phyloP scores from a whole-genome alignment of 2,797 vertebrate genomes.

The Sebastes melanostomus region DNA sequence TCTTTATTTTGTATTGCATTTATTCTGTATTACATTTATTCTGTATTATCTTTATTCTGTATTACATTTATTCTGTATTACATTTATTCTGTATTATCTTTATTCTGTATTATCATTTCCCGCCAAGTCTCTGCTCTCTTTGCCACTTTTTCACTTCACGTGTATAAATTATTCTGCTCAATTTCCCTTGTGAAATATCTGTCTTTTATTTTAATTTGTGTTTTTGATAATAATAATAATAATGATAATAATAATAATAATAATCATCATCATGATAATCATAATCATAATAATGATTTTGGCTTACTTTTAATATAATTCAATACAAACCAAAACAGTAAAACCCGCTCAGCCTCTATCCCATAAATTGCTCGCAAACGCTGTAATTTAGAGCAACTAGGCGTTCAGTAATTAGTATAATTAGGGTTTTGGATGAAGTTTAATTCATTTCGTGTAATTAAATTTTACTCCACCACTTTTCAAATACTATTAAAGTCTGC shows the following conservation, averaged over 20 bases:
- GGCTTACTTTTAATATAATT: background rate
- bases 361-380: background rate
- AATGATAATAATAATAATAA: too few species aligned
- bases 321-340: too few species aligned
- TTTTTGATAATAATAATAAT: background rate
- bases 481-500: background rate
- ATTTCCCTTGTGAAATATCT: background rate
- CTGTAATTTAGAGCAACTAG: background rate
- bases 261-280: rapidly evolving
- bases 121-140: background rate
- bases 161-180: background rate
- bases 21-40: background rate
- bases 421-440: background rate
- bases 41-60: too few species aligned
- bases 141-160: too few species aligned
- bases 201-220: background rate
- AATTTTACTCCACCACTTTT: too few species aligned
- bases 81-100: too few species aligned
- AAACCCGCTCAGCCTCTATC: too few species aligned
- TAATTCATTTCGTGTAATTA: background rate
- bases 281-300: background rate
- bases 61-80: too few species aligned
- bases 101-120: too few species aligned
- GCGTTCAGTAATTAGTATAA: background rate
- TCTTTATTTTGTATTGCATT: too few species aligned